Evolutionary conservation across 1,140 invertebrate species (phyloP), one percentile per base, ranked within the genome.

Genomic region (Lutraria rhynchaena): DNA sequence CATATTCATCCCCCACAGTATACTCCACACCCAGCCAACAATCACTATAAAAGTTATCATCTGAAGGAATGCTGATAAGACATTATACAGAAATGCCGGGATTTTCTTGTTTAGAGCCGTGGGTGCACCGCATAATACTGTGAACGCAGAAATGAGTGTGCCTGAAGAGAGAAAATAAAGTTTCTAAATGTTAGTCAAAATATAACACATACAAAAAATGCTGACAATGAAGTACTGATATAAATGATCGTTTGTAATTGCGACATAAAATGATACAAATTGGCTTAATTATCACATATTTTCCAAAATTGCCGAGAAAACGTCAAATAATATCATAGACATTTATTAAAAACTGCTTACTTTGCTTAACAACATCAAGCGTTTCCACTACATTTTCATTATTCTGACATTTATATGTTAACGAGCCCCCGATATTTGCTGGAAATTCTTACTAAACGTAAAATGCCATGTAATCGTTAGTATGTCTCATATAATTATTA

Each of bases 21-120:
- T 93, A 77, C 92, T 93, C 93, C 93, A 94, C 31, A 94, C 93
- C 93, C 93, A 94, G 15, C 93, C 93, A 22, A 94, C 89, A 13
- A 94, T 93, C 35, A 94, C 78, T 33, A 93, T 85, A 53, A 93
- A 92, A 3, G 93, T 92, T 24, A 93, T 67, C 74, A 93, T 87
- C 87, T 94, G 93, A 7, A 94, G 84, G 13, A 93, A 78, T 22
- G 90, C 92, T 5, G 93, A 91, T 27, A 93, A 65, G 4, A 94
- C 37, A 74, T 93, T 93, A 63, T 93, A 89, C 33, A 90, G 82
- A 60, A 93, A 92, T 22, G 93, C 93, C 31, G 88, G 82, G 9
- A 85, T 82, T 27, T 85, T 83, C 46, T 86, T 87, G 69, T 87
- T 87, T 85, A 93, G 82, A 86, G 91, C 86, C 13, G 93, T 93